phyloP scores from a whole-genome alignment of 2,888 invertebrate species.

The Caenorhabditis imperialis region DNA sequence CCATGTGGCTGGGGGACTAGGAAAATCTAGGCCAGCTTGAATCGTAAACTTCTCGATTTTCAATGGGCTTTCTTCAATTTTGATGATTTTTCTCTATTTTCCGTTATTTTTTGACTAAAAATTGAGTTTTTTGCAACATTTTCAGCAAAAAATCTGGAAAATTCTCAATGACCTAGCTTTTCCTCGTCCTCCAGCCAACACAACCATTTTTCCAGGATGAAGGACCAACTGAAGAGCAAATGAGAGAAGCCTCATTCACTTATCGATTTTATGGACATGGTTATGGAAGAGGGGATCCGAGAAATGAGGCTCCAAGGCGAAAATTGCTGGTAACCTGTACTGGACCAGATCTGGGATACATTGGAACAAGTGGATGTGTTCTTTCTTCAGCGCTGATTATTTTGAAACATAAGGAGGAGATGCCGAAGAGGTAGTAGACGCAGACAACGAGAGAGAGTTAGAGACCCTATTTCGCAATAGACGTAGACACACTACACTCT shows the following conservation, averaged over 20 bases:
- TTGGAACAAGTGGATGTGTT: conserved; percentile 82
- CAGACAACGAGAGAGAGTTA: too few relatives aligned
- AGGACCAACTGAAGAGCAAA: conserved; percentile 81
- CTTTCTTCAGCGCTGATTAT: conserved; percentile 86
- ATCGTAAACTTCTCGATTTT: too few relatives aligned
- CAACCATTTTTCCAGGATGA: conserved; percentile 80
- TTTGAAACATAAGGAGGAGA: conserved; percentile 85
- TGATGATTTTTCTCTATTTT: too few relatives aligned
- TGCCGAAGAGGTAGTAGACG: conserved; percentile 86
- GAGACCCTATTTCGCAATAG: background rate
- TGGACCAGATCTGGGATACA: conserved; percentile 79
- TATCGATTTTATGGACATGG: conserved; percentile 86
- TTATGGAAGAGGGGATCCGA: conserved; percentile 83
- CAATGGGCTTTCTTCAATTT: too few relatives aligned
- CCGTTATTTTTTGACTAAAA: conserved; percentile 83
- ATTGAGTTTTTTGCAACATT: conserved; percentile 83
- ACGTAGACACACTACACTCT: background rate
- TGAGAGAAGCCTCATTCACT: conserved; percentile 81
- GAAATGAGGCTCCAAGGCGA: conserved; percentile 82
- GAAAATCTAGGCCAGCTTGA: too few relatives aligned
- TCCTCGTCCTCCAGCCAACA: too few relatives aligned
- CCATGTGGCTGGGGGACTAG: too few relatives aligned
- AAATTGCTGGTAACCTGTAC: conserved; percentile 83
- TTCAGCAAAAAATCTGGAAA: too few relatives aligned
- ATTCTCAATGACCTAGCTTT: too few relatives aligned